These are phyloP conservation scores for Leptura quadrifasciata DNA, from an alignment of 2,888 invertebrate genomes.

Conservation along the genomic window DNA sequence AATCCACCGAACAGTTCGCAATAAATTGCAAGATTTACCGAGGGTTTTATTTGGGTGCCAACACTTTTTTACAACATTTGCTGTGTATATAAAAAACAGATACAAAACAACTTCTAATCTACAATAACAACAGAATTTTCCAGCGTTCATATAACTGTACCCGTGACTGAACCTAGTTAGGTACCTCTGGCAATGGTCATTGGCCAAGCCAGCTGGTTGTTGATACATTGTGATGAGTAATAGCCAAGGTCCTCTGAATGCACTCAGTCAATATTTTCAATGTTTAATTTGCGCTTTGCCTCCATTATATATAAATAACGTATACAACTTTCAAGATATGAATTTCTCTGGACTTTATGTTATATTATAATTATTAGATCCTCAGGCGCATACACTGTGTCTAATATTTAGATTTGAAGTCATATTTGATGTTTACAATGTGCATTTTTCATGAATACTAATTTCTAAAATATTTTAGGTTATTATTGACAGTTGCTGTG, in stretches of 20 bases:
- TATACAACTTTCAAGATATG: too few relatives aligned
- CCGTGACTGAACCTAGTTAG: slow-evolving; percentile 7
- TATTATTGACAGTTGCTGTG: too few relatives aligned
- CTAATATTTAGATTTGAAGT: too few relatives aligned
- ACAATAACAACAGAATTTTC: neutral
- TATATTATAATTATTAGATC: too few relatives aligned
- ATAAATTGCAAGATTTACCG: neutral
- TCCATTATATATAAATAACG: too few relatives aligned
- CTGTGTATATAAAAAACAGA: neutral
- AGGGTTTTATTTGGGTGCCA: neutral
- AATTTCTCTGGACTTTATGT: too few relatives aligned
- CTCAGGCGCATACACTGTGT: too few relatives aligned
- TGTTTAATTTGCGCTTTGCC: neutral
- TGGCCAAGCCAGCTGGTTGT: slow-evolving; percentile 4
- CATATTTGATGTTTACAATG: too few relatives aligned
- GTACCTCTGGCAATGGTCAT: slow-evolving; percentile 4
- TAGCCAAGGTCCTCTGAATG: neutral
- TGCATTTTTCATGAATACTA: too few relatives aligned
- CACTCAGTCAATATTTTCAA: slow-evolving; percentile 7
- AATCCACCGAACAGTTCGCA: too few relatives aligned
- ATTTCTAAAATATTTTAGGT: too few relatives aligned
- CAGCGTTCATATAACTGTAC: slow-evolving; percentile 4
- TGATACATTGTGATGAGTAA: neutral
- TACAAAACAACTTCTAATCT: neutral
- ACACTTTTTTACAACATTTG: neutral